phyloP scores from a whole-genome alignment of 2,113 vertebrate species.

The Picathartes gymnocephalus region DNA sequence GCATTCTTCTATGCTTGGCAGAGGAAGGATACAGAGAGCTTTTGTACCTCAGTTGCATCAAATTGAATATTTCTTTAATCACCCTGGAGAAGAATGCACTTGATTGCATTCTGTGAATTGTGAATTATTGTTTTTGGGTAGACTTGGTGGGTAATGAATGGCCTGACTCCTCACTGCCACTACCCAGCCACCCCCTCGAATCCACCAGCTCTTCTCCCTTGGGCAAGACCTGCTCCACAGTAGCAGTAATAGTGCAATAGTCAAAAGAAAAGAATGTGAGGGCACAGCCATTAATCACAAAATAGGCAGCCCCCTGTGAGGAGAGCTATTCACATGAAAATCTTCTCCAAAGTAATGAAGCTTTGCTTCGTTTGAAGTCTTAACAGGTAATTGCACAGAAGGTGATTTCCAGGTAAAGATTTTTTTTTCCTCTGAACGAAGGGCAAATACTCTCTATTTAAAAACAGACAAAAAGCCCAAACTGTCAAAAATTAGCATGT shows the following conservation, averaged over 20 bases:
- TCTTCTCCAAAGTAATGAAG: neutral
- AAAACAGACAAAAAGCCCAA: neutral
- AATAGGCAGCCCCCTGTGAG: neutral
- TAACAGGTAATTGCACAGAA: neutral
- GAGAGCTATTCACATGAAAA: neutral
- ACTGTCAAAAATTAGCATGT: neutral
- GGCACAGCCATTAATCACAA: neutral
- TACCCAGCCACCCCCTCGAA: neutral
- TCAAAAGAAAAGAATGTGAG: neutral
- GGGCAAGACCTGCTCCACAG: neutral
- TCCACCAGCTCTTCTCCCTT: neutral
- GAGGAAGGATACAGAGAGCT: constrained; percentile 34
- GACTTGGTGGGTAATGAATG: neutral
- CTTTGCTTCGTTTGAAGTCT: neutral
- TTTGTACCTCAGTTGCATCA: constrained; percentile 35
- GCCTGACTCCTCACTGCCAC: neutral
- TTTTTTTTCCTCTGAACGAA: neutral
- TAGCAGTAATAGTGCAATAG: neutral
- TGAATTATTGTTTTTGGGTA: neutral
- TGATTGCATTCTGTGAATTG: neutral
- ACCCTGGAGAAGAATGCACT: constrained; percentile 36
- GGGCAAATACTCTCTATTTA: neutral
- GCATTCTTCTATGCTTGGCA: constrained; percentile 38
- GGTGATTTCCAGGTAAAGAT: neutral
- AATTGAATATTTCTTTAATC: constrained; percentile 41